Evolutionary conservation across 2,888 invertebrate genomes (phyloP).

Genomic region (Noctua fimbriata): DNA sequence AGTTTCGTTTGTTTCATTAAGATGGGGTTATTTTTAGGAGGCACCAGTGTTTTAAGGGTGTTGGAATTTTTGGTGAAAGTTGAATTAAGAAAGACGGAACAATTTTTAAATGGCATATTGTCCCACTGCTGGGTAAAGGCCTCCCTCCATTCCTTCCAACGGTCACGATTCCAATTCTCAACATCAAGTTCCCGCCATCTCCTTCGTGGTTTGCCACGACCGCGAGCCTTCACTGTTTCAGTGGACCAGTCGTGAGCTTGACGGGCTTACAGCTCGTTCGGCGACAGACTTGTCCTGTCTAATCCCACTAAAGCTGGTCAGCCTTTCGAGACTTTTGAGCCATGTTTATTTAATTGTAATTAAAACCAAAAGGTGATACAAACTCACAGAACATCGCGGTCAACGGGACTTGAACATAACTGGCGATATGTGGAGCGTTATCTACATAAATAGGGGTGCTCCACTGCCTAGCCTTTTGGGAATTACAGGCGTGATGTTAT

Average conservation of each 20-base stretch:
- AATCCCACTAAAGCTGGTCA: too few relatives aligned
- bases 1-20: constrained; percentile 56
- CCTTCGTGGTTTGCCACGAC: too few relatives aligned
- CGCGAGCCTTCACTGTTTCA: too few relatives aligned
- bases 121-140: too few relatives aligned
- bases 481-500: not conserved
- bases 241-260: too few relatives aligned
- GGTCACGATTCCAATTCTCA: too few relatives aligned
- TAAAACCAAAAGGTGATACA: not conserved
- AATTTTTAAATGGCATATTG: not conserved
- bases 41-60: constrained; percentile 7
- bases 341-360: too few relatives aligned
- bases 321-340: too few relatives aligned
- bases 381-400: not conserved
- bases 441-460: not conserved
- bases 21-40: constrained; percentile 50
- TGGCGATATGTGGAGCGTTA: not conserved
- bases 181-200: too few relatives aligned
- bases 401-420: not conserved
- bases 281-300: too few relatives aligned
- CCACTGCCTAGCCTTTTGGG: not conserved
- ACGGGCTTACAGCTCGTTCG: too few relatives aligned
- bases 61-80: constrained; percentile 15
- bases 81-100: not conserved
- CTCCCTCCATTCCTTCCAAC: too few relatives aligned